A percentile compares a stretch with the other conserved stretches of the same genome.
These are phyloP conservation scores for Onychomys leucogaster DNA, from an alignment of 2,797 vertebrate genomes.

Conservation along the genomic window DNA sequence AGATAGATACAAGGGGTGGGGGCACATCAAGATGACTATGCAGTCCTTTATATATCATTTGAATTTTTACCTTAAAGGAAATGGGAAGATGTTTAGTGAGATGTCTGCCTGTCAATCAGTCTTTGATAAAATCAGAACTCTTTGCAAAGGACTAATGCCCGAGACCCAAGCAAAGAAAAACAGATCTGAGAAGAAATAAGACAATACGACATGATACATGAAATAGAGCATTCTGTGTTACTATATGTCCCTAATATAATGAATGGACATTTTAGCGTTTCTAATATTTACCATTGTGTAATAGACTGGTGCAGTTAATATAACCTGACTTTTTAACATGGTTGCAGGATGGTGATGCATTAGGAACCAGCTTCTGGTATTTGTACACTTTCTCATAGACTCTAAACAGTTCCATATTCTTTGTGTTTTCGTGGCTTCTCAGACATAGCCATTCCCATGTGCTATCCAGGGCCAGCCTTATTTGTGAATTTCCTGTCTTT, in stretches of 20 bases:
- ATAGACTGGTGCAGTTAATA: neutral
- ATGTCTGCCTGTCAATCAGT: neutral
- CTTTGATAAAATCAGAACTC: conserved; percentile 42
- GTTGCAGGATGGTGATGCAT: neutral
- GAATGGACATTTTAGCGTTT: neutral
- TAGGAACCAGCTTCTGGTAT: conserved; percentile 1
- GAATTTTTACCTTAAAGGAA: conserved; percentile 30
- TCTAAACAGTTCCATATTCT: conserved; percentile 51
- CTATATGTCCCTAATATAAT: neutral
- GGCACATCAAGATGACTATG: neutral
- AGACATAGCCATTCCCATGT: neutral
- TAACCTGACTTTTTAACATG: conserved; percentile 47
- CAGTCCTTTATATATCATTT: neutral
- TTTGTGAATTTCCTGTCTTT: conserved; percentile 2
- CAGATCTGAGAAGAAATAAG: conserved; percentile 19
- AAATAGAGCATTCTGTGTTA: neutral
- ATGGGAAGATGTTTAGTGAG: neutral
- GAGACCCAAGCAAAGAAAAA: conserved; percentile 8
- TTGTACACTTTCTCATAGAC: conserved; percentile 8
- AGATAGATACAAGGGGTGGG: neutral
- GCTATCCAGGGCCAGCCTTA: neutral
- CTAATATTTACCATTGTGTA: neutral
- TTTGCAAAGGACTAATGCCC: neutral
- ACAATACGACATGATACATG: neutral
- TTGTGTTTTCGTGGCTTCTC: neutral